Base-by-base conservation (phyloP, 2,888 invertebrate species). In the Deladenus siricidicola region DNA sequence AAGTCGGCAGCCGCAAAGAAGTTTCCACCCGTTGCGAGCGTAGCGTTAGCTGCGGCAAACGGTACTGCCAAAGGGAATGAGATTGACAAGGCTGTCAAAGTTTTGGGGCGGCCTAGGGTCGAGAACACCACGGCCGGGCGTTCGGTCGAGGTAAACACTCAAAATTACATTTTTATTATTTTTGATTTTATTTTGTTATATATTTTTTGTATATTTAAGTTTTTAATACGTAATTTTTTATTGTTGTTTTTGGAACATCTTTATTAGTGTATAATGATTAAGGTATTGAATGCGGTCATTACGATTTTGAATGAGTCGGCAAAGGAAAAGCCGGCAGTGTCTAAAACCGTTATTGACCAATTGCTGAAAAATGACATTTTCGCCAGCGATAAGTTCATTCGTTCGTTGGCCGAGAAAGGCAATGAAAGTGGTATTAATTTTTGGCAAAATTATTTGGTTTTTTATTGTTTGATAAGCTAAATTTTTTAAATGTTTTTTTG, bases 321-420 rank as follows among this genome's bases (percentile, higher is more conserved):
- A n/a, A 34, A 53, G 42, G 53, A 53, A n/a, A 53, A 39, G 19
- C n/a, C 53, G 17, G n/a, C 17, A n/a, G 39, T 24, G 53, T 34
- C 21, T 21, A 53, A 34, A 24, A 21, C 29, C 6, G 17, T 30
- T n/a, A 6, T 53, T 29, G 53, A 53, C 17, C 14, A 14, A n/a
- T 34, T 53, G 3, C 24, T 53, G 4, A 53, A 34, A 4, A 53
- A 53, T 34, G 53, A 53, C 6, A 23, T 34, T n/a, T 53, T 53
- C 39, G 53, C 30, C 39, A 53, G 39, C 10, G 53, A 53, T 19
- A 53, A 53, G 24, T 53, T 53, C 39, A 39, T 53, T 30, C 23
- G 39, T n/a, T 39, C 53, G 17, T 21, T 53, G 19, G 39, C 4
- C 4, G 53, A 53, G n/a, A 53, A 34, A 34, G 53, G 39, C 39